Evolutionary conservation across 2,113 vertebrate species (phyloP).

Genomic region (Okapia johnstoni): DNA sequence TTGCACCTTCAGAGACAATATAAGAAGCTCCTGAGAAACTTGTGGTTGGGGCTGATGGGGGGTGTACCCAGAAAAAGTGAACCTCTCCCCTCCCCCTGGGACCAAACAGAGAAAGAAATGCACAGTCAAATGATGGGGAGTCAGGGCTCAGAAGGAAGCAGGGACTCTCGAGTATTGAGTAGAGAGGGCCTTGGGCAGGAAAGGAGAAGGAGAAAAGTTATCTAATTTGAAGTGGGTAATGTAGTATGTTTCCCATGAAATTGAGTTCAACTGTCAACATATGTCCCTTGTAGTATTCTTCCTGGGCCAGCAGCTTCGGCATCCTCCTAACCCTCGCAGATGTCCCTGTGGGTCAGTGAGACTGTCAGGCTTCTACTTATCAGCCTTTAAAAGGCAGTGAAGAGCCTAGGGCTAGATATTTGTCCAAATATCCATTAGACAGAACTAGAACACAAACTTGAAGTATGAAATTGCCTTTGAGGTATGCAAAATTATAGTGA

Average conservation of each 20-base stretch:
- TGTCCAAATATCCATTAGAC: not conserved
- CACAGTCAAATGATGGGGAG: not conserved
- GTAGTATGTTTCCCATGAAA: not conserved
- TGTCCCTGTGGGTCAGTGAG: not conserved
- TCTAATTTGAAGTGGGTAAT: not conserved
- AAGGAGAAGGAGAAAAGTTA: not conserved
- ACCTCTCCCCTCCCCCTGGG: not conserved
- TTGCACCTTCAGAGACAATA: not conserved
- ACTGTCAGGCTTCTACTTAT: not conserved
- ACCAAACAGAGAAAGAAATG: not conserved
- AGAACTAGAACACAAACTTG: not conserved
- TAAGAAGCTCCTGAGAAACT: not conserved
- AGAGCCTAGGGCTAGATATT: not conserved
- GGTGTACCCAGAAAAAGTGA: not conserved
- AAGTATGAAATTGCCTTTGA: not conserved
- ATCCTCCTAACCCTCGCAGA: not conserved
- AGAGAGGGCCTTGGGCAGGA: not conserved
- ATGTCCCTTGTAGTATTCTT: not conserved
- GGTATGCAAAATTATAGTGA: not conserved
- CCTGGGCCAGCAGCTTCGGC: not conserved
- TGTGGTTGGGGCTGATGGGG: not conserved
- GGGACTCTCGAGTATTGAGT: not conserved
- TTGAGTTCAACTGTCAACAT: not conserved
- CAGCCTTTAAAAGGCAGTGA: not conserved
- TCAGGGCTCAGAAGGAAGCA: not conserved